Percentiles rank a stretch among this genome's conserved stretches.
These are phyloP conservation scores for Vespertilio murinus DNA, from an alignment of 2,797 vertebrate species.

Conservation along the genomic window DNA sequence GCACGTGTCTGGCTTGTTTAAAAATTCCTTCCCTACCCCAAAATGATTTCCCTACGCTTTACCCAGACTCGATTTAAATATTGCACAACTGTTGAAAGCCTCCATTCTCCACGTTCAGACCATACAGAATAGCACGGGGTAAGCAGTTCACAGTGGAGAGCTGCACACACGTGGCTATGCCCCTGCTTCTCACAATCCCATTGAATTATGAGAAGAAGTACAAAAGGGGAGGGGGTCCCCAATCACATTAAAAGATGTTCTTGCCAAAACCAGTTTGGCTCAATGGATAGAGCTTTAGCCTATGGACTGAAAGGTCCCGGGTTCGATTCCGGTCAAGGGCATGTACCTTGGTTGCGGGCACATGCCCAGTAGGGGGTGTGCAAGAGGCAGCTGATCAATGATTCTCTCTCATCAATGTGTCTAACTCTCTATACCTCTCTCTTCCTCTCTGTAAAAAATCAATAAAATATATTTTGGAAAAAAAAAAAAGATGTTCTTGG, in stretches of 20 bases:
- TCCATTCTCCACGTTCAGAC: neutral
- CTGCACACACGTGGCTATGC: neutral
- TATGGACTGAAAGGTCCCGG: too few species aligned
- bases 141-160: neutral
- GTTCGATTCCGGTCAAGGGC: too few species aligned
- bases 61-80: neutral
- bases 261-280: too few species aligned
- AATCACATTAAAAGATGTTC: neutral
- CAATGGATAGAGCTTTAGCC: too few species aligned
- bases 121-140: neutral
- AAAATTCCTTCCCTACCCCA: neutral
- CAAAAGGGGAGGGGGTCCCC: too few species aligned
- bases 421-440: too few species aligned
- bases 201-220: neutral
- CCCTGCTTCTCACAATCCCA: neutral
- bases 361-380: too few species aligned
- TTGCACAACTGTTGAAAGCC: neutral
- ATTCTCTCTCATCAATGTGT: too few species aligned
- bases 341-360: too few species aligned
- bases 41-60: conserved; percentile 4
- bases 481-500: neutral
- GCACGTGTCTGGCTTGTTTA: neutral
- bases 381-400: too few species aligned
- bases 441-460: too few species aligned
- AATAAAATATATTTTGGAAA: too few species aligned